Evolutionary conservation across 1,140 invertebrate species (phyloP).

Genomic region (Nasonia vitripennis): DNA sequence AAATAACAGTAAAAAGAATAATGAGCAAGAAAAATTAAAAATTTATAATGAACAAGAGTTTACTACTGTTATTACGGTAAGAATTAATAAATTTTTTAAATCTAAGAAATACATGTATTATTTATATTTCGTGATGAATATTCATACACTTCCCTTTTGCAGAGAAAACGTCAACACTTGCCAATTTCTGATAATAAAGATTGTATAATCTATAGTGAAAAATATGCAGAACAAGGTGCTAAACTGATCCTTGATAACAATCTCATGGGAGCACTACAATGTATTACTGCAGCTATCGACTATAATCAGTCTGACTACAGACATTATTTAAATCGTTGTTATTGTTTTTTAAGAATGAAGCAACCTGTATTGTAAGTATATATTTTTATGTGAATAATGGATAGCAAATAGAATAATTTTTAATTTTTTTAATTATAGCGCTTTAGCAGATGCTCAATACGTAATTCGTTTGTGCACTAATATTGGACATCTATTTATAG

Average conservation of each 20-base stretch:
- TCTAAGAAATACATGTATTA: neutral
- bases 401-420: neutral
- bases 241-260: conserved; percentile 10
- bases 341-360: conserved; percentile 23
- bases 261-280: neutral
- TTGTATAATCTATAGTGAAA: neutral
- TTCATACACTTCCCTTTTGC: neutral
- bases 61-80: neutral
- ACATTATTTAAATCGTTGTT: conserved; percentile 32
- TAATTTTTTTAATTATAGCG: conserved; percentile 4
- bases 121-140: neutral
- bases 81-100: neutral
- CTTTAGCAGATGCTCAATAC: conserved; percentile 29
- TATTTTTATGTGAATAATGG: neutral
- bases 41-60: neutral
- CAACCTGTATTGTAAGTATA: neutral
- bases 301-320: conserved; percentile 14
- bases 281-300: neutral
- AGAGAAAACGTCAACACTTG: neutral
- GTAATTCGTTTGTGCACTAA: conserved; percentile 1
- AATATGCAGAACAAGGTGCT: neutral
- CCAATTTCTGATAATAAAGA: neutral
- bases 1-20: neutral
- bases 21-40: neutral
- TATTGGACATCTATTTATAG: neutral